These are phyloP conservation scores for chimpanzee (Pan troglodytes) DNA, from an alignment of 2,113 vertebrate genomes.

Conservation along the genomic window DNA sequence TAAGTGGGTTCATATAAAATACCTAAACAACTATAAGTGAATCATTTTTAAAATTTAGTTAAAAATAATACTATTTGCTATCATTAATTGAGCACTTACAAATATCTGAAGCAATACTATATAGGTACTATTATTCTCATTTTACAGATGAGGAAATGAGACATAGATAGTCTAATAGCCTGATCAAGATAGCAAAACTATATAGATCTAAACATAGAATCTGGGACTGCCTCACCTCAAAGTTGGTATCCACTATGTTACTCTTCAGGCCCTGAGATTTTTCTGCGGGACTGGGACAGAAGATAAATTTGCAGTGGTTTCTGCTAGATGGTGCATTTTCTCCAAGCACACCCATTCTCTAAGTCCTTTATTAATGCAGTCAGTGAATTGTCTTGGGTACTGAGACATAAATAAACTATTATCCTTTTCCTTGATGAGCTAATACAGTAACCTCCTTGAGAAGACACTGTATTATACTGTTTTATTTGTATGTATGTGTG, in stretches of 20 bases:
- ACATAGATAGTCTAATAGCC: neutral
- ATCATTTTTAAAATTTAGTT: neutral
- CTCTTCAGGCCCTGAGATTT: neutral
- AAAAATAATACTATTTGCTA: neutral
- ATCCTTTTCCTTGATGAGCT: neutral
- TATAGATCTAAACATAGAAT: neutral
- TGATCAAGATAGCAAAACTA: neutral
- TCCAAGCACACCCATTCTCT: neutral
- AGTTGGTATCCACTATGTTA: accelerated
- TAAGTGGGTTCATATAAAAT: neutral
- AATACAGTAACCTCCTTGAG: neutral
- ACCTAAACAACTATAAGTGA: neutral
- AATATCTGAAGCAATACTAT: neutral
- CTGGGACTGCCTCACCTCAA: neutral
- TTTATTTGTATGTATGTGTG: neutral
- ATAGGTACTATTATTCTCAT: neutral
- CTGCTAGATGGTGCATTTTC: neutral
- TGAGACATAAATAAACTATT: neutral
- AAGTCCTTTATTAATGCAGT: neutral
- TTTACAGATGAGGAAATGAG: neutral
- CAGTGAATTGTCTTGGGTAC: neutral
- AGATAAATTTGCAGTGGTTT: neutral
- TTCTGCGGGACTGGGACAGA: neutral
- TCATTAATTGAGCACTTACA: neutral
- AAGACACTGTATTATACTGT: neutral